These are phyloP conservation scores for Vulpes ferrilata DNA, from an alignment of 2,113 vertebrate species.

Conservation along the genomic window DNA sequence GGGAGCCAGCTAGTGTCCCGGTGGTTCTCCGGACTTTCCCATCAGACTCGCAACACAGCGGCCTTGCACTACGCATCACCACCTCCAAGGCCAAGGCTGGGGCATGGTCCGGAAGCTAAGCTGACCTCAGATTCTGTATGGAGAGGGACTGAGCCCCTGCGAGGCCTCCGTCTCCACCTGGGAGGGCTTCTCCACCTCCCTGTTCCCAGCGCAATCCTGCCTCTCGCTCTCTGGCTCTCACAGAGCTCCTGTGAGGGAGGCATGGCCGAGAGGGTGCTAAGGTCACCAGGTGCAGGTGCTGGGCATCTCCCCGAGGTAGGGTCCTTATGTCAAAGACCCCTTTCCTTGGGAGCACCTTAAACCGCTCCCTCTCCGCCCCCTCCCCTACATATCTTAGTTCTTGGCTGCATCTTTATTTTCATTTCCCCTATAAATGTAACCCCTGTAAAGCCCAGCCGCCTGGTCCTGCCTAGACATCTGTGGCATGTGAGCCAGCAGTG, in stretches of 20 bases:
- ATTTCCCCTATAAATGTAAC: neutral
- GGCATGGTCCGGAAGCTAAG: neutral
- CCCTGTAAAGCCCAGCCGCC: neutral
- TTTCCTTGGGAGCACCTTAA: neutral
- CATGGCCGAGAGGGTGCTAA: neutral
- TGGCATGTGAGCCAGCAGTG: too few relatives aligned
- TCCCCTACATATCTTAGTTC: too few relatives aligned
- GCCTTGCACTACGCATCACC: neutral
- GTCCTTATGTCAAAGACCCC: neutral
- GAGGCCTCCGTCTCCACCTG: neutral
- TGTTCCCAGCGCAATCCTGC: neutral
- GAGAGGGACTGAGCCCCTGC: fast-evolving
- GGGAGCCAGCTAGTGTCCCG: neutral
- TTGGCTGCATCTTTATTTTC: neutral
- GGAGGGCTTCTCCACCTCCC: neutral
- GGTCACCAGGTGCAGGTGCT: neutral
- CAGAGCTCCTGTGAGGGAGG: neutral
- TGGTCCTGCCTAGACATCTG: neutral
- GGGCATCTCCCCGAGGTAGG: neutral
- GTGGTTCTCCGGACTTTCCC: neutral
- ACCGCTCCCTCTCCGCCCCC: neutral
- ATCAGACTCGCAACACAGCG: neutral
- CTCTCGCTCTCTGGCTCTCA: neutral
- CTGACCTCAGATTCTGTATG: neutral
- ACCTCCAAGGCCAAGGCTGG: too few relatives aligned